Conservation (phyloP, 2,797 vertebrate species). For the Lutjanus campechanus region DNA sequence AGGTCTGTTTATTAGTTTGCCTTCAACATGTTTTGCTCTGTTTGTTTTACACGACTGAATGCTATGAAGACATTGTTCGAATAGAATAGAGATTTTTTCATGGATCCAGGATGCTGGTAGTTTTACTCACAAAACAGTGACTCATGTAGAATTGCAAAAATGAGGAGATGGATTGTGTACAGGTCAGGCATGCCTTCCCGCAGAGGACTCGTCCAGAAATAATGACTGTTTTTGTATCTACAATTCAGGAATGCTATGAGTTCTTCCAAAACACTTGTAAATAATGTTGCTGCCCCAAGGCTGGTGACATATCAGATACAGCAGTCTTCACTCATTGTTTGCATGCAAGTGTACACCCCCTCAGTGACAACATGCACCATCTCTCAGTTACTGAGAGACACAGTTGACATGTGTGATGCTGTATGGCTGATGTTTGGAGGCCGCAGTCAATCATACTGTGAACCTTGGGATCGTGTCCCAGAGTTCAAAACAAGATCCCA, state of each 20-base stretch:
- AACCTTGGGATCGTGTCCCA: slow-evolving; percentile 52
- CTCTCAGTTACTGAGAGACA: slow-evolving; percentile 30
- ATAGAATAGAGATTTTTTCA: slow-evolving; percentile 39
- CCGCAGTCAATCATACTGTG: slow-evolving; percentile 42
- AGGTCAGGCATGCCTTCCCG: slow-evolving; percentile 54
- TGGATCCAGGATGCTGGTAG: slow-evolving; percentile 36
- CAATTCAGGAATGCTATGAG: slow-evolving; percentile 65
- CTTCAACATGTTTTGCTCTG: slow-evolving; percentile 51
- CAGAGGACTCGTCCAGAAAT: slow-evolving; percentile 52
- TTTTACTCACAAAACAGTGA: slow-evolving; percentile 39
- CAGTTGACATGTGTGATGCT: slow-evolving; percentile 36
- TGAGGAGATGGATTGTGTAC: slow-evolving; percentile 60
- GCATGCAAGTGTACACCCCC: slow-evolving; percentile 5
- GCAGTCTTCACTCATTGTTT: slow-evolving; percentile 27
- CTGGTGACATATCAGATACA: slow-evolving; percentile 57
- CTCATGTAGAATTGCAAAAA: slow-evolving; percentile 40
- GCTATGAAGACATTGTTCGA: slow-evolving; percentile 59
- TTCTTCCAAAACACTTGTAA: slow-evolving; percentile 74
- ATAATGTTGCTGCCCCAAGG: slow-evolving; percentile 65
- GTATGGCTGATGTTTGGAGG: slow-evolving; percentile 36
- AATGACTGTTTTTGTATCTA: slow-evolving; percentile 63
- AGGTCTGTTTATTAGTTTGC: slow-evolving; percentile 65
- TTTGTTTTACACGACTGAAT: slow-evolving; percentile 63
- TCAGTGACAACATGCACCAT: slow-evolving; percentile 39
- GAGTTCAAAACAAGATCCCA: slow-evolving; percentile 71